Base-by-base conservation (phyloP, 2,888 invertebrate species). In the Hydrotaea diabolus region DNA sequence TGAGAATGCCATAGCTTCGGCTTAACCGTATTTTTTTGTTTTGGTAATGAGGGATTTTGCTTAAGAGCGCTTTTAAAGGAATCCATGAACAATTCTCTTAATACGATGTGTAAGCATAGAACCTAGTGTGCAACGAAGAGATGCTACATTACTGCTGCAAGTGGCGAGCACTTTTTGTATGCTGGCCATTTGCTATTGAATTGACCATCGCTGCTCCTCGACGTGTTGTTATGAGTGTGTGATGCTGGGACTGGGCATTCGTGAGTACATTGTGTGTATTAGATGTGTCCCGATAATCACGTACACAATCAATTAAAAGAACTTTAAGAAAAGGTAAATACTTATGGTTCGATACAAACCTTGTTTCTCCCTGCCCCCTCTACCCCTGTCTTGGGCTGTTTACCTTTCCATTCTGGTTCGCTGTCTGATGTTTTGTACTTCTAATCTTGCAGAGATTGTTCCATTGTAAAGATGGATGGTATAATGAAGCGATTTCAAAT, bases 251-350 rank as follows among this genome's bases (percentile, higher is more conserved):
- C 76, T 53, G 59, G 79, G 39, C 17, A 80, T 53, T 85, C 82
- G 77, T 82, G 76, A 82, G 77, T 82, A 74, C 74, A 64, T 79
- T 73, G 39, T 64, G 73, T 77, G 73, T 77, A 74, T 82, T 77
- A 73, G 79, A 82, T 82, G 74, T 82, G 85, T 80, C 79, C 77
- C 80, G 85, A 85, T 85, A 85, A 85, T 85, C 82, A 85, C 85
- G 85, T 85, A 82, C 79, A 82, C 82, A 82, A 85, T 85, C 85
- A 85, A 85, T 85, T 85, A 85, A 85, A 77, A 77, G 21, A 57
- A 31, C 8, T 26, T 19, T 36, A 64, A 55, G 36, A 73, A 75
- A 71, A 82, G 80, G 66, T 80, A 82, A 79, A 82, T 85, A 31
- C 53, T 72, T 9, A 49, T 77, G 71, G 75, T 78, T 55, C 39